phyloP scores from a whole-genome alignment of 2,888 invertebrate species.

The Nasonovia ribisnigri region DNA sequence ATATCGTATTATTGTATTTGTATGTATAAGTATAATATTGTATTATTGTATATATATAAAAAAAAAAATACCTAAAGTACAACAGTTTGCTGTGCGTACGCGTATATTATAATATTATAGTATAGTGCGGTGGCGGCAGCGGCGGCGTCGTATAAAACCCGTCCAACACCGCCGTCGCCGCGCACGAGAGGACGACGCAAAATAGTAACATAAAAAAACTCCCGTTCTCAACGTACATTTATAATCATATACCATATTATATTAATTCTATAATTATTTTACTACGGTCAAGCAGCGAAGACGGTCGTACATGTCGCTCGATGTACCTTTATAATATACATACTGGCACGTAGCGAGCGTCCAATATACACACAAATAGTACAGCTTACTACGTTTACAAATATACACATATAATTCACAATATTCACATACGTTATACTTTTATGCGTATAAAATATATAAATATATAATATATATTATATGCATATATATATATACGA shows the following conservation, averaged over 20 bases:
- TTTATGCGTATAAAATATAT: constrained; percentile 11
- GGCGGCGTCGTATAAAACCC: neutral
- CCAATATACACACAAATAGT: neutral
- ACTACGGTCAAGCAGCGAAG: neutral
- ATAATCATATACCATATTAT: neutral
- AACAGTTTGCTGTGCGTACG: constrained; percentile 49
- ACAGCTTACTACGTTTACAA: neutral
- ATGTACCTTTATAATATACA: neutral
- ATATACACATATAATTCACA: neutral
- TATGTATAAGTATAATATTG: neutral
- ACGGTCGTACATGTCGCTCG: neutral
- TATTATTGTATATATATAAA: neutral
- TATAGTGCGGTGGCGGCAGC: neutral
- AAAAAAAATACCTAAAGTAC: constrained; percentile 30
- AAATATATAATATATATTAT: constrained; percentile 15
- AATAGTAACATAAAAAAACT: neutral
- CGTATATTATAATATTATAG: constrained; percentile 1
- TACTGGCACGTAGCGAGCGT: neutral
- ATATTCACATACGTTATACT: neutral
- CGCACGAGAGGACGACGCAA: constrained; percentile 24
- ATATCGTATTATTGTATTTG: neutral
- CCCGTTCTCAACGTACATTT: neutral
- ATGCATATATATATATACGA: neutral
- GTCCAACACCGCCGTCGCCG: neutral
- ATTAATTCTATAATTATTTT: constrained; percentile 1